These are phyloP conservation scores for Spizaetus ornatus DNA, from an alignment of 2,113 vertebrate genomes.

Conservation along the genomic window DNA sequence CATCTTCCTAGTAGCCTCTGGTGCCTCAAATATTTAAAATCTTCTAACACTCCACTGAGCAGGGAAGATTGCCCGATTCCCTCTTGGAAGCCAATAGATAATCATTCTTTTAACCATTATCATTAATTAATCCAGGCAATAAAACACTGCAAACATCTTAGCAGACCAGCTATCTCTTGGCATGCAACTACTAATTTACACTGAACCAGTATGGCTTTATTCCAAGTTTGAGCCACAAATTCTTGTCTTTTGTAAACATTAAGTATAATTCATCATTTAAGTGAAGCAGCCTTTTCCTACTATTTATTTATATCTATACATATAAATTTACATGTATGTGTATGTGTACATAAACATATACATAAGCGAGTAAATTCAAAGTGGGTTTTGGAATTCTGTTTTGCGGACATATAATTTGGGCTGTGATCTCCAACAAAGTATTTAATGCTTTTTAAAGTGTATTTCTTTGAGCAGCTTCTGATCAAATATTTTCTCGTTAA, in stretches of 20 bases:
- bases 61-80: not conserved
- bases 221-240: not conserved
- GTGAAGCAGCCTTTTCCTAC: not conserved
- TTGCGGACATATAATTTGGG: not conserved
- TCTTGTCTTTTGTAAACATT: slow-evolving; percentile 10
- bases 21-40: slow-evolving; percentile 2
- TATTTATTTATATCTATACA: not conserved
- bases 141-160: slow-evolving; percentile 15
- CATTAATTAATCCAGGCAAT: slow-evolving; percentile 51
- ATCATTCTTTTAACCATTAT: slow-evolving; percentile 26
- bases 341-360: not conserved
- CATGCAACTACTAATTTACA: not conserved
- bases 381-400: not conserved
- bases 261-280: not conserved
- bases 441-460: not conserved
- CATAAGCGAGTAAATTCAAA: not conserved
- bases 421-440: not conserved
- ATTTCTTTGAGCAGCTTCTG: not conserved
- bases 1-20: not conserved
- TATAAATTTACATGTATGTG: not conserved
- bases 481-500: not conserved
- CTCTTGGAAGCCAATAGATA: slow-evolving; percentile 28
- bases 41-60: slow-evolving; percentile 3
- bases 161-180: slow-evolving; percentile 15
- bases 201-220: not conserved